Base-by-base conservation (phyloP, 2,113 vertebrate genomes). In the Cranoglanis bouderius region DNA sequence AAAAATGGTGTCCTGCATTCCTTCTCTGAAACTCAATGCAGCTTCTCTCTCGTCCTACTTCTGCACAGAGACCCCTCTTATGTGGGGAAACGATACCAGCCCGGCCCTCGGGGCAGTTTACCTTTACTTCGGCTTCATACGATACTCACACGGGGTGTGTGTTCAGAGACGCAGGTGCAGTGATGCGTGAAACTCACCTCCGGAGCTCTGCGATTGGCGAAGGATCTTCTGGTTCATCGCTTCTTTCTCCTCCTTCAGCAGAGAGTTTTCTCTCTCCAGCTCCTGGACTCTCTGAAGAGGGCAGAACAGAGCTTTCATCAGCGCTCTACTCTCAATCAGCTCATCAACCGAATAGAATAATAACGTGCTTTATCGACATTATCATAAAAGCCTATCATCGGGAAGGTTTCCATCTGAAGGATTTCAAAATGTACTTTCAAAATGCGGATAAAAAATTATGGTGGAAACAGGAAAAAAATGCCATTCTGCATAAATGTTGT, bases 201-300 rank as follows among this genome's bases (percentile, higher is more conserved):
- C 93, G 0, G 87, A 51, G 59, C 55, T 93, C 87, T 90, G 91
- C 0, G 95, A 92, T 0, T 93, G 94, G 87, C 92, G 86, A 14
- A 95, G 92, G 83, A 98, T 97, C 78, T 87, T 96, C 74, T 89
- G 95, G 93, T 99, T 98, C 55, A 99, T 94, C 55, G 97, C 95
- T 38, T 99, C 98, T 90, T 98, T 99, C 88, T 99, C 96, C 40
- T 94, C 94, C 93, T 99, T 99, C 92, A 99, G 92, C 80, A 97
- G 89, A 0, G 92, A 16, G 0, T 98, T 99, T 89, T 99, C 98
- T 35, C 90, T 93, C 94, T 98, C 96, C 93, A 99, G 94, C 90
- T 98, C 96, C 0, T 96, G 92, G 85, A 99, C 96, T 18, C 95
- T 94, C 98, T 99, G n/a, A 53, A 61, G 14, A 89, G 63, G 14